Evolutionary conservation across 2,797 vertebrate genomes (phyloP), one percentile per base, ranked within the genome.

Genomic region (Gobio occitaniae): DNA sequence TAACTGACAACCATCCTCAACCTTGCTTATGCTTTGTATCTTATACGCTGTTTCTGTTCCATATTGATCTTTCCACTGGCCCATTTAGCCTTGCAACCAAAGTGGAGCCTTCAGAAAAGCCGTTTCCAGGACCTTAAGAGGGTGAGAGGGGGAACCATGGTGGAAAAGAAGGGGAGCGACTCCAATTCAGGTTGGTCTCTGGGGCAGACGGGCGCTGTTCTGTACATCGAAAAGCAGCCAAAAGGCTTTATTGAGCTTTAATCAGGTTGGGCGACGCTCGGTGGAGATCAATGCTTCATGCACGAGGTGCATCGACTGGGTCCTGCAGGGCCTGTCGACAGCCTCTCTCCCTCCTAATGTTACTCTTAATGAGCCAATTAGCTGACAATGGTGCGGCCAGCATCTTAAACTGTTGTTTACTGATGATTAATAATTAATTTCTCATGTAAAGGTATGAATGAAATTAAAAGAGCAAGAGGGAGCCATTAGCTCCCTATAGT

Each of bases 331-430:
- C 93, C 93, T 93, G 93, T 94, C 91, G 92, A 91, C 93, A 92
- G 92, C 92, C 93, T 93, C 91, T 94, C 93, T 94, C 91, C 92
- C 94, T 94, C 94, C 95, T 95, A 95, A 95, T 94, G 94, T 94
- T 94, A 93, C 93, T 91, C 93, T 94, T 96, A 96, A 96, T 95
- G 95, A 96, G 95, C 94, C 95, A 95, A 95, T 96, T 96, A 96
- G 94, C 93, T 94, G 93, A 94, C 93, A 93, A 94, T 93, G 92
- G 93, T 94, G 90, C 94, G 94, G 94, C 92, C 92, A 88, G 95
- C 95, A 95, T 95, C 94, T 95, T 95, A 95, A 96, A 95, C 91
- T 93, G 93, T 95, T 95, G 95, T 96, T 96, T 96, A 96, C 94
- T 93, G 93, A 91, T 93, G 91, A 96, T 96, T 95, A 94, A 95